Evolutionary conservation across 2,888 invertebrate genomes (phyloP).

Genomic region (Alcis repandata): DNA sequence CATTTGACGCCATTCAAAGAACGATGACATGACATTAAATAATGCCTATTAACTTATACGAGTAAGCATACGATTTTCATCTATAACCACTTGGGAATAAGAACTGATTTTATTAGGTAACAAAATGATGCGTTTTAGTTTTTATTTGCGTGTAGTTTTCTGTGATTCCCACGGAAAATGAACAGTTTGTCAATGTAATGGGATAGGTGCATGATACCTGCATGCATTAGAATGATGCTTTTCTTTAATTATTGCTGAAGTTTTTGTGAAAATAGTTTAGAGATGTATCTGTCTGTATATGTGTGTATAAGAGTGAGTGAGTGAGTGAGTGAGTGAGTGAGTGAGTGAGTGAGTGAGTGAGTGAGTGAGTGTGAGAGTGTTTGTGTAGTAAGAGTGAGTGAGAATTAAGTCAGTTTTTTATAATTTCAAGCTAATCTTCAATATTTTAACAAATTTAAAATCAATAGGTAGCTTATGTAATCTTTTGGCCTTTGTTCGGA

Average conservation of each 20-base stretch:
- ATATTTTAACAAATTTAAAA: too few species aligned
- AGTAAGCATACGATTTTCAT: slow-evolving; percentile 18
- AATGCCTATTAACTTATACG: slow-evolving; percentile 6
- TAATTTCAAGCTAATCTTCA: too few species aligned
- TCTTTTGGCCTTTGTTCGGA: too few species aligned
- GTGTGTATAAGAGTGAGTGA: too few species aligned
- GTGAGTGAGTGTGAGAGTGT: too few species aligned
- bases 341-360: too few species aligned
- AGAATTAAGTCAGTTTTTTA: too few species aligned
- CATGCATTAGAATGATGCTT: slow-evolving; percentile 11
- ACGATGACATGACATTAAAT: slow-evolving; percentile 34
- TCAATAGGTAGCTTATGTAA: too few species aligned
- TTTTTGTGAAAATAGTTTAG: not conserved
- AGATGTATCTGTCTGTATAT: too few species aligned
- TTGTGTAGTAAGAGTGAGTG: too few species aligned
- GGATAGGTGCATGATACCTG: slow-evolving; percentile 31
- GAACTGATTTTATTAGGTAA: slow-evolving; percentile 7
- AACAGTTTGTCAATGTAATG: slow-evolving; percentile 31
- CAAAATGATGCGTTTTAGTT: slow-evolving; percentile 23
- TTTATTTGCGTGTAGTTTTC: slow-evolving; percentile 26
- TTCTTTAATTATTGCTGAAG: slow-evolving; percentile 11
- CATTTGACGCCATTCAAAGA: slow-evolving; percentile 30
- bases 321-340: too few species aligned
- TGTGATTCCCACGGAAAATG: slow-evolving; percentile 37
- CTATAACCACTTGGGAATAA: slow-evolving; percentile 17